Conservation (phyloP, 2,797 vertebrate species). For the Podargus strigoides region DNA sequence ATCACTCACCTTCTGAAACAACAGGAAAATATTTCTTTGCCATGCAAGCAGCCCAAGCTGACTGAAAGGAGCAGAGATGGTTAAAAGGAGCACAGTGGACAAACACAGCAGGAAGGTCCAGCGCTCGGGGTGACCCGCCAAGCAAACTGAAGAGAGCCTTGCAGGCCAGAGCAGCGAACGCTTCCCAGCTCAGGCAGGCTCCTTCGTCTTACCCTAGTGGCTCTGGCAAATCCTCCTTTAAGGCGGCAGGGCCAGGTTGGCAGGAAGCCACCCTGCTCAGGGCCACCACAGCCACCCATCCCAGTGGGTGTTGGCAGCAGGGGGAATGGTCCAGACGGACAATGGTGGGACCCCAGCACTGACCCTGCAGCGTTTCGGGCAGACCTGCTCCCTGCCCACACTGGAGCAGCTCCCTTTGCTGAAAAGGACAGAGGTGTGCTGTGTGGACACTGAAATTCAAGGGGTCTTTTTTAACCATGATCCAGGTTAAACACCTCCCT, state of each 20-base stretch:
- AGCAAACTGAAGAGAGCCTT: rapidly evolving
- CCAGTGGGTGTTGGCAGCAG: not conserved
- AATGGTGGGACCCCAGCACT: not conserved
- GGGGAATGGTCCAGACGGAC: not conserved
- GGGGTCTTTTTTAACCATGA: not conserved
- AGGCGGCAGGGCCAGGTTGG: not conserved
- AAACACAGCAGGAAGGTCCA: not conserved
- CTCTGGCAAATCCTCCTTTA: not conserved
- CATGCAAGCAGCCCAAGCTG: not conserved
- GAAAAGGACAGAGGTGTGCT: not conserved
- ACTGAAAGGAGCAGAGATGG: not conserved
- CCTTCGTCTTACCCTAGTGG: rapidly evolving
- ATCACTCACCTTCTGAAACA: not conserved
- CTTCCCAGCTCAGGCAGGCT: not conserved
- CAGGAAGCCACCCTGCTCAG: not conserved
- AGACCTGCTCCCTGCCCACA: not conserved
- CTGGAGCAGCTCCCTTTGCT: not conserved
- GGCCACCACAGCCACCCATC: not conserved
- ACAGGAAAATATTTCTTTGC: not conserved
- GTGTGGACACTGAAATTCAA: not conserved
- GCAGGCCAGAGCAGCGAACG: not conserved
- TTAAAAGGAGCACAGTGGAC: not conserved
- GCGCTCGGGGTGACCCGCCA: rapidly evolving
- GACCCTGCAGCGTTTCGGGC: rapidly evolving
- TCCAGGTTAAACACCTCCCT: not conserved